Base-by-base conservation (phyloP, 2,113 vertebrate genomes). In the Mastomys natalensis region DNA sequence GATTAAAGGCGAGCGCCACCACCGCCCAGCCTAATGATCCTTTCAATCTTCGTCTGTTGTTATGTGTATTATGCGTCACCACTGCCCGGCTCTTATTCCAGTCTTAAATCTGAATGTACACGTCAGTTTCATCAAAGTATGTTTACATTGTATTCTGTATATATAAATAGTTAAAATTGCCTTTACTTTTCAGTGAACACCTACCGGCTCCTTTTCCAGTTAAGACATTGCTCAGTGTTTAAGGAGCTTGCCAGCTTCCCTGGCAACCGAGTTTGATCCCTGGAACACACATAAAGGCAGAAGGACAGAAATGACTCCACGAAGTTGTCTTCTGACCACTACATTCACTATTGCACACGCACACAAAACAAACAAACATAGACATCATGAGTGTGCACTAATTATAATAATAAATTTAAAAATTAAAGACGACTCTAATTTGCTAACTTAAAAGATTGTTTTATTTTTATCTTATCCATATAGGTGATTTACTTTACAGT, bases 21-120 rank as follows among this genome's bases (percentile, higher is more conserved):
- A n/a, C n/a, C n/a, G n/a, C n/a, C n/a, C n/a, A n/a, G n/a, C n/a
- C 48, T 51, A 51, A 51, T 51, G 48, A 51, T 51, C 6, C 8
- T 51, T 51, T 8, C 6, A 51, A 7, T 51, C 48, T 51, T 51
- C 48, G 48, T 51, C 48, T 51, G 48, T 51, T 51, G 48, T 51
- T 51, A 7, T 51, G 48, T 51, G 48, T 51, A 7, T 51, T 51
- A 51, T 51, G 8, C 7, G 8, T 7, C 48, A 51, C 48, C 48
- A 51, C 48, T 51, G 48, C 7, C 6, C 48, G 48, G 48, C 48
- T 87, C 48, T 72, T 37, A 84, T 58, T 37, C 55, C 45, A 40
- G 11, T 89, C 64, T 87, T 80, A 91, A 1, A 70, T 58, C 76
- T 86, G 53, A 95, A 95, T 40, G 51, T 86, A 72, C 43, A 58